Evolutionary conservation across 2,888 invertebrate species (phyloP).

Genomic region (Leistus spinibarbis): DNA sequence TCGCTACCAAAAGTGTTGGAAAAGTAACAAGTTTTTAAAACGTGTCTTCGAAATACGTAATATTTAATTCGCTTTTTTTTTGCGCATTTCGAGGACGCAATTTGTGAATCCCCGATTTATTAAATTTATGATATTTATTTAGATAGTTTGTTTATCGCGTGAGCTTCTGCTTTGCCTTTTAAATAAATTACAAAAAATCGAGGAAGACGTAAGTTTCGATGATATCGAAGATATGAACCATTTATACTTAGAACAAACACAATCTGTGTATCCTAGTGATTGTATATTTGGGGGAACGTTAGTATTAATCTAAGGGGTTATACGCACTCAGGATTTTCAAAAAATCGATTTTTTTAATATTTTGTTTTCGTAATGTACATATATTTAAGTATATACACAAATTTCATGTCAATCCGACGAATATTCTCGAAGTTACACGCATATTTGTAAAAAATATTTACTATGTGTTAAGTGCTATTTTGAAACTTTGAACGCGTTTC

Average conservation of each 20-base stretch:
- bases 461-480: too few relatives aligned
- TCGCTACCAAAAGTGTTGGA: not conserved
- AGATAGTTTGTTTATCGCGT: constrained; percentile 1
- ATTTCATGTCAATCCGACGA: too few relatives aligned
- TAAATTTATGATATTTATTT: not conserved
- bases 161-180: not conserved
- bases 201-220: not conserved
- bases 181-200: constrained; percentile 5
- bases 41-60: not conserved
- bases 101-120: too few relatives aligned
- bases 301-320: not conserved
- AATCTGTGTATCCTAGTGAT: not conserved
- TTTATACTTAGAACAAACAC: constrained; percentile 7
- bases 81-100: not conserved
- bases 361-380: too few relatives aligned
- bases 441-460: too few relatives aligned
- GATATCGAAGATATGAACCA: constrained; percentile 17
- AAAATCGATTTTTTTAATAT: too few relatives aligned
- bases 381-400: too few relatives aligned
- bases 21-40: not conserved
- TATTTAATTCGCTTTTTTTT: not conserved
- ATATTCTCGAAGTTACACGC: too few relatives aligned
- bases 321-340: too few relatives aligned
- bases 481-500: too few relatives aligned
- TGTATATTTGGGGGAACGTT: constrained; percentile 24